Evolutionary conservation across 2,888 invertebrate species (phyloP).

Genomic region (Erynnis tages): DNA sequence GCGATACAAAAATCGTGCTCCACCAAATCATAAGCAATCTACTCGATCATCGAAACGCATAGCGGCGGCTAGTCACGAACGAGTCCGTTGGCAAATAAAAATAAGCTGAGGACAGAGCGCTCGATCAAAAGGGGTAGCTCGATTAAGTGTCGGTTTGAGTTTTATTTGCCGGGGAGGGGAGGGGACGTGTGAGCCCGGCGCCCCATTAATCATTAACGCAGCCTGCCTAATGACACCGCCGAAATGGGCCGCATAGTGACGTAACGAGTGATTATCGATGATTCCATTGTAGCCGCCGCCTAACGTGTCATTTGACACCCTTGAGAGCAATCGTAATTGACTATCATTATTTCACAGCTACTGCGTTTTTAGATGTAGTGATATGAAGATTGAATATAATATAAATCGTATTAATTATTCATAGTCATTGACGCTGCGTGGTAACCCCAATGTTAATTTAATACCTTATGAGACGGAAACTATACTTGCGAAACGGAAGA

Average conservation of each 20-base stretch:
- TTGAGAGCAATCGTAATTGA: slow-evolving; percentile 35
- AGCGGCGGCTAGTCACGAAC: slow-evolving; percentile 53
- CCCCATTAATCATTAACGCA: slow-evolving; percentile 81
- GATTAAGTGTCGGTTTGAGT: slow-evolving; percentile 76
- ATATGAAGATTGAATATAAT: slow-evolving; percentile 10
- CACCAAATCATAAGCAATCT: slow-evolving; percentile 53
- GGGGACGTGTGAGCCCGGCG: slow-evolving; percentile 66
- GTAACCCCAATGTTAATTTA: background rate
- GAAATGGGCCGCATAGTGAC: slow-evolving; percentile 67
- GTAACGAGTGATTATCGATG: slow-evolving; percentile 48
- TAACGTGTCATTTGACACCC: slow-evolving; percentile 38
- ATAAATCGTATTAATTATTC: background rate
- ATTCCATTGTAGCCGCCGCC: slow-evolving; percentile 36
- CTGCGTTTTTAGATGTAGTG: slow-evolving; percentile 18
- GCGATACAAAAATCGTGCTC: slow-evolving; percentile 57
- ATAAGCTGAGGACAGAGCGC: slow-evolving; percentile 58
- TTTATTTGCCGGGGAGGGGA: slow-evolving; percentile 64
- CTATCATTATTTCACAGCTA: slow-evolving; percentile 35
- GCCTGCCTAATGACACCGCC: slow-evolving; percentile 79
- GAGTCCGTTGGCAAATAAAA: slow-evolving; percentile 59
- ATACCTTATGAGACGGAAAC: too few relatives aligned
- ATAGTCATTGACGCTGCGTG: background rate
- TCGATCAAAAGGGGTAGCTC: slow-evolving; percentile 79
- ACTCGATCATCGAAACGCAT: slow-evolving; percentile 49
- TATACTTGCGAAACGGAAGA: too few relatives aligned